phyloP scores from a whole-genome alignment of 2,113 vertebrate genomes.

The Herpailurus yagouaroundi region DNA sequence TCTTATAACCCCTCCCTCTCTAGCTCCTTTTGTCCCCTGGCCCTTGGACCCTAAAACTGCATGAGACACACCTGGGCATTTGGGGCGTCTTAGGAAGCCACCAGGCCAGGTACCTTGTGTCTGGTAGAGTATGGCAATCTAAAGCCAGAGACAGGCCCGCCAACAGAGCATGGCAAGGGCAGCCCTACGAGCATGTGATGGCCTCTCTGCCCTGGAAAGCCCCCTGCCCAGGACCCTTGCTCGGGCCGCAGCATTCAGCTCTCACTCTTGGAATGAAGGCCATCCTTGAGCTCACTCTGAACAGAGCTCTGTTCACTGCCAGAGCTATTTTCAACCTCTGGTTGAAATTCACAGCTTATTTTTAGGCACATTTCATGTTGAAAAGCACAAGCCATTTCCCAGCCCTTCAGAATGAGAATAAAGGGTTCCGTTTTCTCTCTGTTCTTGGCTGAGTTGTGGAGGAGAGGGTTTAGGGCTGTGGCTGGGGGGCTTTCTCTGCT shows the following conservation, averaged over 20 bases:
- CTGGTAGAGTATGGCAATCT: background rate
- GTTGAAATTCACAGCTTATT: conserved; percentile 77
- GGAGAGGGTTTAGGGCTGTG: conserved; percentile 24
- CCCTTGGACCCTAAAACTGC: background rate
- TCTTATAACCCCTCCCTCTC: background rate
- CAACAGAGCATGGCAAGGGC: background rate
- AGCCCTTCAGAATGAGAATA: conserved; percentile 74
- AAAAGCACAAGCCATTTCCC: conserved; percentile 79
- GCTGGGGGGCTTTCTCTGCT: background rate
- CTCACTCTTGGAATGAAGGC: conserved; percentile 46
- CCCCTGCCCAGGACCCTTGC: background rate
- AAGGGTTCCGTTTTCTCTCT: conserved; percentile 65
- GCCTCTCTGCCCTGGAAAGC: background rate
- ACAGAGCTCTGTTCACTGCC: conserved; percentile 53
- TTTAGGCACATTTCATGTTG: conserved; percentile 78
- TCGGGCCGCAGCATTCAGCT: background rate
- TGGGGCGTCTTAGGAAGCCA: background rate
- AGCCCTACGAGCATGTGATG: background rate
- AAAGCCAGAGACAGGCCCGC: background rate
- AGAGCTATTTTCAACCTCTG: conserved; percentile 74
- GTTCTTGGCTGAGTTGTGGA: conserved; percentile 57
- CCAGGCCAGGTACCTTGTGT: background rate
- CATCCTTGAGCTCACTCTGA: conserved; percentile 54
- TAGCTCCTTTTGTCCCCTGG: background rate
- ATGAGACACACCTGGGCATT: background rate